Evolutionary conservation across 2,797 vertebrate species (phyloP), one percentile per base, ranked within the genome.

Genomic region (Emydoidea blandingii): DNA sequence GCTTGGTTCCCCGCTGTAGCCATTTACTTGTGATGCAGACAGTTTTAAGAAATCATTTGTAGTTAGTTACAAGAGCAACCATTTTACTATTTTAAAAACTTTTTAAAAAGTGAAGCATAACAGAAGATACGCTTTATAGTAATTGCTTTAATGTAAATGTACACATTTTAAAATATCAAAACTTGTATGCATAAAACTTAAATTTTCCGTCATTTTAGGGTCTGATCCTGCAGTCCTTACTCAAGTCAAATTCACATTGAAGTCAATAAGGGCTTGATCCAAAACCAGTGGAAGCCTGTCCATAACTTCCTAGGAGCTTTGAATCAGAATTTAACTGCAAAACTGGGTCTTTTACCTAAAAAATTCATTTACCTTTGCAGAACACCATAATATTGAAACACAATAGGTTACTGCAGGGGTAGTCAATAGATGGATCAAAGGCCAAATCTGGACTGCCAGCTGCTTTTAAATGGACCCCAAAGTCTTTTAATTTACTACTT

Each of bases 51-150:
- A 41, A 12, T 29, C 91, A 88, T 95, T 76, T 29, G 59, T 86
- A 93, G 41, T 88, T 65, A 88, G 29, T 34, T 87, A 87, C 74
- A 89, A 95, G 95, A 96, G 92, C 31, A 93, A 94, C 52, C 23
- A 83, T 49, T 29, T 78, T 31, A 31, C 18, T 37, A 72, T 72
- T 72, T 72, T 12, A 41, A 72, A 62, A 23, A 2, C 34, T 37
- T 72, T 72, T 41, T 3, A 5, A 78, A 49, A 47, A 92, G 27
- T 49, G 74, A 84, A 0, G 37, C 81, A 56, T 86, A 80, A 31
- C 50, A 87, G 82, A 90, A 87, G 82, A 44, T 57, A 94, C 49
- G 2, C 83, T 78, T n/a, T 74, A 23, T 54, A 31, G 54, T 76
- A 53, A 87, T 93, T 91, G 88, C 50, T 82, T 41, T 84, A 68